Percentiles rank a stretch among this genome's conserved stretches.
These are phyloP conservation scores for Tryphoninae sp. DNA, from an alignment of 2,888 invertebrate species.

Conservation along the genomic window DNA sequence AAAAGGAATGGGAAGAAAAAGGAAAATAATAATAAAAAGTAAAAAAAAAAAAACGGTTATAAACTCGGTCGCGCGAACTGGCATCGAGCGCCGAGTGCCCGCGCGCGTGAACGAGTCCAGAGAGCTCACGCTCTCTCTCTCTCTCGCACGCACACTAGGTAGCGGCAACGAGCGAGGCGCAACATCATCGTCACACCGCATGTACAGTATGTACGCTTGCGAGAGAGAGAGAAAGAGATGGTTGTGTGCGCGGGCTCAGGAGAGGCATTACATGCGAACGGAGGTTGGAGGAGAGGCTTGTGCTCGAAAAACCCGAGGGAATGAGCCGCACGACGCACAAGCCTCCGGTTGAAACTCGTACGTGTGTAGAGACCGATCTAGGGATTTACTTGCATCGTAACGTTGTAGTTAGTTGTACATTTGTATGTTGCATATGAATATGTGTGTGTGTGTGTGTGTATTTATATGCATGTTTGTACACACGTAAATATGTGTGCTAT, in stretches of 20 bases:
- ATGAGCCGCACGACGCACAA: conserved; percentile 52
- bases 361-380: conserved; percentile 38
- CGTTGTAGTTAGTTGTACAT: conserved; percentile 28
- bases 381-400: conserved; percentile 45
- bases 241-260: conserved; percentile 15
- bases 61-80: conserved; percentile 52
- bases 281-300: conserved; percentile 43
- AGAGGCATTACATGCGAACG: not conserved
- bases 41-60: conserved; percentile 30
- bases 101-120: conserved; percentile 58
- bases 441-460: conserved; percentile 13
- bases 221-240: not conserved
- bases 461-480: conserved; percentile 6
- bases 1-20: conserved; percentile 2
- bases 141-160: not conserved
- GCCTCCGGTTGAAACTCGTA: conserved; percentile 36
- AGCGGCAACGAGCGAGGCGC: conserved; percentile 20
- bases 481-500: conserved; percentile 1
- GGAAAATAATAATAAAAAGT: not conserved
- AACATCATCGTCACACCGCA: conserved; percentile 34
- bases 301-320: conserved; percentile 51
- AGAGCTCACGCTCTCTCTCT: conserved; percentile 10
- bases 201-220: not conserved
- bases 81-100: conserved; percentile 53
- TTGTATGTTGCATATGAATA: not conserved